Evolutionary conservation across 2,113 vertebrate genomes (phyloP).

Genomic region (Thinocorus orbignyianus): DNA sequence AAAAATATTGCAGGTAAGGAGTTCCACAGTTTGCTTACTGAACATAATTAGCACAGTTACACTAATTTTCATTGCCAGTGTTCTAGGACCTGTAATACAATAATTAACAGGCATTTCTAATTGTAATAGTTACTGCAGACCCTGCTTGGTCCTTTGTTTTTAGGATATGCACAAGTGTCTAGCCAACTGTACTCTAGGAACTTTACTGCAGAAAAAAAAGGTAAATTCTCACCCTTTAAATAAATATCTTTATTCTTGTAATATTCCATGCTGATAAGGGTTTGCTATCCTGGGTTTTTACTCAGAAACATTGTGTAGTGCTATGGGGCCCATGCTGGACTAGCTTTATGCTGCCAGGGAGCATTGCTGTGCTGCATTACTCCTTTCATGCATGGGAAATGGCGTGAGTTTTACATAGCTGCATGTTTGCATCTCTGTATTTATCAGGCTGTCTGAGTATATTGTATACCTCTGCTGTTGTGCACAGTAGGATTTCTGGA

Average conservation of each 20-base stretch:
- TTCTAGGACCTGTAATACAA: not conserved
- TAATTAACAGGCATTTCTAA: not conserved
- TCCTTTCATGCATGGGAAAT: not conserved
- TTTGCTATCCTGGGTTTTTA: not conserved
- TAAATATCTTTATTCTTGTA: not conserved
- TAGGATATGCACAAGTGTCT: not conserved
- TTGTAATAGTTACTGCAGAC: not conserved
- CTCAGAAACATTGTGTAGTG: not conserved
- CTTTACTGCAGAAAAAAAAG: not conserved
- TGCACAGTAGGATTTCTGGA: not conserved
- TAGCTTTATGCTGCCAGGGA: not conserved
- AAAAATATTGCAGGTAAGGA: not conserved
- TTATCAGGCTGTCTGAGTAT: not conserved
- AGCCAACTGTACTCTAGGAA: not conserved
- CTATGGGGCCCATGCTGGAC: not conserved
- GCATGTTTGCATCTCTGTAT: not conserved
- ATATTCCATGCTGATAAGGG: not conserved
- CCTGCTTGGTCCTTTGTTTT: not conserved
- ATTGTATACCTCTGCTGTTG: not conserved
- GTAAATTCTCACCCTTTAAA: not conserved
- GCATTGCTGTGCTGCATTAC: fast-evolving
- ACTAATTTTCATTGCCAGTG: not conserved
- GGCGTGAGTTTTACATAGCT: not conserved
- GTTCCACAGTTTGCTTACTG: not conserved
- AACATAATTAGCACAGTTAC: not conserved